A percentile compares a stretch with the other conserved stretches of the same genome.
Evolutionary conservation across 2,113 vertebrate genomes (phyloP).

Genomic region (Nipponia nippon): DNA sequence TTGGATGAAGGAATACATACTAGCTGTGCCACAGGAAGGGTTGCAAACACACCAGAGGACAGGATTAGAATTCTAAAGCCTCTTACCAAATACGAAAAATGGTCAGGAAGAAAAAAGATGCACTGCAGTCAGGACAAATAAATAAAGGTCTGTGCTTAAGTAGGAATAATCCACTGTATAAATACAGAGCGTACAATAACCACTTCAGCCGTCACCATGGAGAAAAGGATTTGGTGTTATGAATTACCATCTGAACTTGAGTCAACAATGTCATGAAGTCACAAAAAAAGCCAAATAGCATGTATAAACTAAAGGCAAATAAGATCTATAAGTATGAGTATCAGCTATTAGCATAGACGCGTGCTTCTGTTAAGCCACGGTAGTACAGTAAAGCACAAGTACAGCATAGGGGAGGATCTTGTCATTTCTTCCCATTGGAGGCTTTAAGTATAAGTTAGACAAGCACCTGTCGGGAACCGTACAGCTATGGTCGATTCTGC

Average conservation of each 20-base stretch:
- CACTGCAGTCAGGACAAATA: neutral
- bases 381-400: neutral
- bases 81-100: neutral
- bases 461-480: neutral
- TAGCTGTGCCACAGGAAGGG: neutral
- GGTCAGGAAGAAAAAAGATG: neutral
- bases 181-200: neutral
- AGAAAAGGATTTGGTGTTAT: neutral
- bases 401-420: neutral
- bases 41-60: neutral
- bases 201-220: neutral
- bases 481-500: neutral
- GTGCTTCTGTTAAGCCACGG: neutral
- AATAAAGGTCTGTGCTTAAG: neutral
- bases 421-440: neutral
- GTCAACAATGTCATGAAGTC: accelerated
- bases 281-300: neutral
- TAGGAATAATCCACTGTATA: neutral
- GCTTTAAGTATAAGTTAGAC: neutral
- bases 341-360: neutral
- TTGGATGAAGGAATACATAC: neutral
- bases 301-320: neutral
- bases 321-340: neutral
- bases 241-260: neutral
- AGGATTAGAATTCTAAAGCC: neutral